Evolutionary conservation across 2,113 vertebrate species (phyloP).

Genomic region (Channa maculata): DNA sequence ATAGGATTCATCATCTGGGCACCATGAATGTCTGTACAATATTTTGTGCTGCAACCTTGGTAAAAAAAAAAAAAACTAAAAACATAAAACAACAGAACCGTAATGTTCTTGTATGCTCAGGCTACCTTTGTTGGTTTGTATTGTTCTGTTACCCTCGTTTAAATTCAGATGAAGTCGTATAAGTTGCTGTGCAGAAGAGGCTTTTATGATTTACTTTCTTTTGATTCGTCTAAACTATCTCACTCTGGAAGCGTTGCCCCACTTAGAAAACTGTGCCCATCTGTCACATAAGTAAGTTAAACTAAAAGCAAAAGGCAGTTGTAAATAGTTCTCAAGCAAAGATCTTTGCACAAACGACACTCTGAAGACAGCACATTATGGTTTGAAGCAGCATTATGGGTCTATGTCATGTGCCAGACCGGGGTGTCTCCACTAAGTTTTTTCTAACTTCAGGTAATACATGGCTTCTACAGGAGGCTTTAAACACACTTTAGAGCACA

Average conservation of each 20-base stretch:
- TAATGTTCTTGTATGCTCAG: neutral
- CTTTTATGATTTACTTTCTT: constrained; percentile 37
- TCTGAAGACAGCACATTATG: constrained; percentile 29
- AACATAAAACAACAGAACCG: neutral
- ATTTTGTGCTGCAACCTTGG: too few species aligned
- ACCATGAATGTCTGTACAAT: too few species aligned
- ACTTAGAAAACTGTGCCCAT: constrained; percentile 57
- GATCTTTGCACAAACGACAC: constrained; percentile 43
- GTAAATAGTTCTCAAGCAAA: constrained; percentile 49
- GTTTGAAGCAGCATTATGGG: constrained; percentile 32
- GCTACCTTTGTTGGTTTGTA: constrained; percentile 1
- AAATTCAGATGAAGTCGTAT: constrained; percentile 27
- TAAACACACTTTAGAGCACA: neutral
- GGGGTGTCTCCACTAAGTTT: neutral
- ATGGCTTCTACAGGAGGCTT: neutral
- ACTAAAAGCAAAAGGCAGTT: constrained; percentile 52
- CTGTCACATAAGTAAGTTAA: constrained; percentile 53
- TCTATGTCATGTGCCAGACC: constrained; percentile 20
- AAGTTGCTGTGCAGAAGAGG: constrained; percentile 14
- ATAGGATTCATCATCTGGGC: too few species aligned
- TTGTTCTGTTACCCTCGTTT: constrained; percentile 23
- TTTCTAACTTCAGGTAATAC: neutral
- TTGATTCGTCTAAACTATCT: constrained; percentile 50
- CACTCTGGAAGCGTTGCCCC: neutral
- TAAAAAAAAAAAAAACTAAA: neutral